These are phyloP conservation scores for Macrotrachela quadricornifera DNA, from an alignment of 1,140 invertebrate genomes.

Conservation along the genomic window DNA sequence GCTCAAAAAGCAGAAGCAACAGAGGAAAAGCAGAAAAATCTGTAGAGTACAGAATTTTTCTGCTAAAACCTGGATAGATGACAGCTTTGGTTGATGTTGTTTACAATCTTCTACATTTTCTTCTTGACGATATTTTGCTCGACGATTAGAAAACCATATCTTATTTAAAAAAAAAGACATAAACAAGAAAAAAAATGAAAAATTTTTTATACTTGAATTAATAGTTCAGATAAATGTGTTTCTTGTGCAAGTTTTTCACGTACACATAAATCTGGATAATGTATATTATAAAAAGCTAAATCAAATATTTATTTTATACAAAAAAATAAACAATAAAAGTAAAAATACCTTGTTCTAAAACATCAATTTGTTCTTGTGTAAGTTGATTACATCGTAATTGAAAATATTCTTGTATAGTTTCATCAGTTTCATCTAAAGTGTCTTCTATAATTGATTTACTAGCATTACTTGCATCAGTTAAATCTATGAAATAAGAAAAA, in stretches of 20 bases:
- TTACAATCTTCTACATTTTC: slow-evolving; percentile 62
- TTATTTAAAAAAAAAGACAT: too few species aligned
- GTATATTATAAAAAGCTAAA: slow-evolving; percentile 83
- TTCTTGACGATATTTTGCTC: slow-evolving; percentile 91
- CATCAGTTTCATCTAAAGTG: too few species aligned
- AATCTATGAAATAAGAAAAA: too few species aligned
- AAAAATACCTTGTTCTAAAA: slow-evolving; percentile 79
- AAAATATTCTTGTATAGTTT: slow-evolving; percentile 1
- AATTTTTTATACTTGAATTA: slow-evolving; percentile 99
- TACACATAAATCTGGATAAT: slow-evolving; percentile 97
- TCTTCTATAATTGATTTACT: too few species aligned
- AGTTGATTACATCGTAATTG: slow-evolving; percentile 95
- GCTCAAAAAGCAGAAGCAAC: too few species aligned
- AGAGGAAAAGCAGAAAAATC: too few species aligned
- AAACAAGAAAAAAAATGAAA: too few species aligned
- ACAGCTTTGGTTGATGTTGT: too few species aligned
- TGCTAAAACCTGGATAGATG: too few species aligned
- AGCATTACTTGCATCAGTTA: too few species aligned
- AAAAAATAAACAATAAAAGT: not conserved
- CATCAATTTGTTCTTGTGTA: slow-evolving; percentile 96
- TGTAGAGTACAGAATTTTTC: too few species aligned
- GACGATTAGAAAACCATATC: slow-evolving; percentile 92
- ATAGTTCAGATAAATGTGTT: slow-evolving; percentile 91
- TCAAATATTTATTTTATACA: too few species aligned
- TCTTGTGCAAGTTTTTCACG: slow-evolving; percentile 85